These are phyloP conservation scores for Aspidiotus destructor DNA, from an alignment of 2,888 invertebrate genomes.

Conservation along the genomic window DNA sequence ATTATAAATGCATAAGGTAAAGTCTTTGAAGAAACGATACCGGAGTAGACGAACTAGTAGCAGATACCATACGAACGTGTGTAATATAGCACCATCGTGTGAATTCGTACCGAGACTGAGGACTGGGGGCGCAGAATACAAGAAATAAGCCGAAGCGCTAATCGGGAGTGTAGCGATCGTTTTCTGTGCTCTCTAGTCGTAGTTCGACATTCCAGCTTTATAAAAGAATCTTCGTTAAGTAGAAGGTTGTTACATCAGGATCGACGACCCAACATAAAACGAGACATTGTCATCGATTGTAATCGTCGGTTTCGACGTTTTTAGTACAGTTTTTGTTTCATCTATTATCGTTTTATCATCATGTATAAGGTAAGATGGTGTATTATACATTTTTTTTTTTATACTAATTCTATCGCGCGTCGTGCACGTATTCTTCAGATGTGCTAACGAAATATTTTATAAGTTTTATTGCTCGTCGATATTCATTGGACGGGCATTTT, in stretches of 20 bases:
- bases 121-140: slow-evolving; percentile 6
- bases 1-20: too few relatives aligned
- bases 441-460: too few relatives aligned
- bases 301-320: background rate
- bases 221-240: slow-evolving; percentile 5
- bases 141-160: slow-evolving; percentile 14
- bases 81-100: slow-evolving; percentile 6
- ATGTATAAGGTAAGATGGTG: slow-evolving; percentile 22
- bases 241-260: slow-evolving; percentile 19
- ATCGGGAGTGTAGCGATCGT: slow-evolving; percentile 10
- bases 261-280: slow-evolving; percentile 21
- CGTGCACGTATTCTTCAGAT: too few relatives aligned
- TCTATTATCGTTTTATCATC: background rate
- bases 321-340: background rate
- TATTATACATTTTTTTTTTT: background rate
- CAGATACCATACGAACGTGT: background rate
- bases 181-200: background rate
- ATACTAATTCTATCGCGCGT: background rate
- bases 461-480: too few relatives aligned
- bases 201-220: slow-evolving; percentile 11
- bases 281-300: background rate
- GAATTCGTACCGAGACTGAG: slow-evolving; percentile 6
- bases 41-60: too few relatives aligned
- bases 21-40: too few relatives aligned
- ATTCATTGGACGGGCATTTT: too few relatives aligned